Percentiles rank a stretch among this genome's conserved stretches.
Evolutionary conservation across 1,140 invertebrate species (phyloP).

Genomic region (Coptotermes formosanus): DNA sequence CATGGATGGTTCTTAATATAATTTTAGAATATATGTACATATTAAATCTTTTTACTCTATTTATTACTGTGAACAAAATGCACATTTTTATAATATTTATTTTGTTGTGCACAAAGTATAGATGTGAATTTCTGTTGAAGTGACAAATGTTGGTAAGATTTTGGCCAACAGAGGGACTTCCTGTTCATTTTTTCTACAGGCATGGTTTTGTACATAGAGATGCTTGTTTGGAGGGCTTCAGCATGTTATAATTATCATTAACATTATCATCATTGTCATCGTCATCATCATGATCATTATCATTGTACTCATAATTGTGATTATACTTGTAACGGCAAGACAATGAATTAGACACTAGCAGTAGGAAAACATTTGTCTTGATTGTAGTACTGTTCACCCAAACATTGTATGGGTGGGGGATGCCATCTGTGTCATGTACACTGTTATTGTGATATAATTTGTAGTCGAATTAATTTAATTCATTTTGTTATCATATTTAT

Average conservation of each 20-base stretch:
- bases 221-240: conserved; percentile 7
- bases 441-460: conserved; percentile 10
- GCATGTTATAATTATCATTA: not conserved
- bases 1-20: conserved; percentile 1
- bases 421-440: conserved; percentile 9
- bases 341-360: not conserved
- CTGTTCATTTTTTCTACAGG: conserved; percentile 7
- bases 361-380: conserved; percentile 12
- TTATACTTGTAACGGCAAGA: not conserved
- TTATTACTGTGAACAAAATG: conserved; percentile 16
- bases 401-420: not conserved
- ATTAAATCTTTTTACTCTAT: conserved; percentile 16
- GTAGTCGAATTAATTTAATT: not conserved
- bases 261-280: too few species aligned
- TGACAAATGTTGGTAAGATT: not conserved
- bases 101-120: not conserved
- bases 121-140: conserved; percentile 1
- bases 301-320: not conserved
- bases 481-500: not conserved
- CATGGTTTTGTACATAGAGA: not conserved
- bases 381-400: not conserved
- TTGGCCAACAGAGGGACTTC: not conserved
- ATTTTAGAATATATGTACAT: conserved; percentile 1
- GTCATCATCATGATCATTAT: too few species aligned
- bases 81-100: conserved; percentile 14